Evolutionary conservation across 2,888 invertebrate genomes (phyloP), one percentile per base, ranked within the genome.

Genomic region (Sphecodes monilicornis): DNA sequence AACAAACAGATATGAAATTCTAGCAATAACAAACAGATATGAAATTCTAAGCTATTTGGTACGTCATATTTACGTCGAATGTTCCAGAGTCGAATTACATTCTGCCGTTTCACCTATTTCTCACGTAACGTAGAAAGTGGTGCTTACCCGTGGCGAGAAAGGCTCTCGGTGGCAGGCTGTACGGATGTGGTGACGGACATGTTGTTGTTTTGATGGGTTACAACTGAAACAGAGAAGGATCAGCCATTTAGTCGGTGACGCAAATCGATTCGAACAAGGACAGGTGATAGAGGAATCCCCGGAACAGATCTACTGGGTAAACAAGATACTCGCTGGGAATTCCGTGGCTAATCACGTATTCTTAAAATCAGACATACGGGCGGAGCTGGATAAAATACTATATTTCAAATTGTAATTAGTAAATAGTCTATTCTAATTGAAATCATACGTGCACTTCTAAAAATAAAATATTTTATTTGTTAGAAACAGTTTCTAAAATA

Each of bases 121-220:
- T 41, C 39, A 41, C 26, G n/a, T 10, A 39, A 29, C 46, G 18
- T 69, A 50, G 11, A 5, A 29, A 39, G 8, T n/a, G 69, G 50
- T 13, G 90, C 94, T 94, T 88, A 94, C 93, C 94, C 93, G 78
- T 94, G 93, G 82, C 94, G 93, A 78, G 94, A 94, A 81, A 94
- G 93, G 79, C 91, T 94, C 77, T 94, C 93, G 72, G 92, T 91
- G 74, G 86, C 86, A 78, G 91, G 89, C 72, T 92, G 91, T 85
- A 94, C 93, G 70, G 94, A 92, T 26, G 94, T 93, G 4, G 94
- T 94, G 73, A 92, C 93, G 50, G 94, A 94, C 94, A 94, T 94
- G 77, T 90, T 82, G 71, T 84, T 90, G 57, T 79, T 57, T 32
- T 32, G 89, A 86, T 91, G 86, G 68, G 85, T 90, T 78, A 91